Percentiles rank a stretch among this genome's conserved stretches.
These are phyloP conservation scores for Neoarius graeffei DNA, from an alignment of 2,113 vertebrate species.

Conservation along the genomic window DNA sequence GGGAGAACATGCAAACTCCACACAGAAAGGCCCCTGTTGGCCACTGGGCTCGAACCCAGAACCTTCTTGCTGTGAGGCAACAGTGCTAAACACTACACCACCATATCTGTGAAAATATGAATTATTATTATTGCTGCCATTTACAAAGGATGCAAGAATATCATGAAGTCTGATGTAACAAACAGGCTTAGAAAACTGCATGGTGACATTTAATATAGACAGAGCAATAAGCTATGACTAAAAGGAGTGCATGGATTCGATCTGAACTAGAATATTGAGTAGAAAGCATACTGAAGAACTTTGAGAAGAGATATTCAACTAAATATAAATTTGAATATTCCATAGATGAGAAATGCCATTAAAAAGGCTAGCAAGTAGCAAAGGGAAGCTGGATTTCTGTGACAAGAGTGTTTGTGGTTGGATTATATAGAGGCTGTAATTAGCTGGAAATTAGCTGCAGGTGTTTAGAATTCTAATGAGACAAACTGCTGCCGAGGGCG, in stretches of 20 bases:
- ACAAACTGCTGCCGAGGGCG: not conserved
- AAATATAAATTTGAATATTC: not conserved
- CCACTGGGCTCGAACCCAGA: no score
- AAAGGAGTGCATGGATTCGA: not conserved
- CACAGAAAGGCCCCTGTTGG: no score
- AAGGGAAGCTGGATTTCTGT: not conserved
- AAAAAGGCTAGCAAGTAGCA: not conserved
- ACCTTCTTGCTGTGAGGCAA: no score
- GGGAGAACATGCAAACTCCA: no score
- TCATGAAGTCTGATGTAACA: not conserved
- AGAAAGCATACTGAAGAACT: not conserved
- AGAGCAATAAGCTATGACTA: not conserved
- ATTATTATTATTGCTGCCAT: not conserved
- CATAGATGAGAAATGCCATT: not conserved
- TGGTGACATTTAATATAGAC: not conserved
- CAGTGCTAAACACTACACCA: no score
- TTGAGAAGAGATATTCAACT: not conserved
- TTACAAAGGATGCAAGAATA: not conserved
- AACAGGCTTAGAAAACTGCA: not conserved
- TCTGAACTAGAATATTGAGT: not conserved
- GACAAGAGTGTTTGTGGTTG: not conserved
- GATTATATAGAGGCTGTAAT: constrained; percentile 12
- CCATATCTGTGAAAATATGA: no score
- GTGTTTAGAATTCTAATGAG: not conserved
- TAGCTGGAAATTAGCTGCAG: constrained; percentile 12